A percentile compares a stretch with the other conserved stretches of the same genome.
phyloP scores from a whole-genome alignment of 2,888 invertebrate genomes.

The Ochropleura leucogaster region DNA sequence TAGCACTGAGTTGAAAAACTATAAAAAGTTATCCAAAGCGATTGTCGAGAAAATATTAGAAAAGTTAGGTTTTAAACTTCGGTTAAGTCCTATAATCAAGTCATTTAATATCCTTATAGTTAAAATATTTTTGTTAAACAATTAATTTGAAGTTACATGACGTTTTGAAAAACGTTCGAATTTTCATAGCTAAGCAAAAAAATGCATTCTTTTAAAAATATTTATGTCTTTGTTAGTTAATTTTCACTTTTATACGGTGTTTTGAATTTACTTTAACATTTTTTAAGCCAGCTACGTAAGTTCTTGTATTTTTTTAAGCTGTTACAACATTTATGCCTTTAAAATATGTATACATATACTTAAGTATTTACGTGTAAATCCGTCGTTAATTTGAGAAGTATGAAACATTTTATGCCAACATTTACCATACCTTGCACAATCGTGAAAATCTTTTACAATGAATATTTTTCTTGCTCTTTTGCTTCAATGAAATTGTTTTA shows the following conservation, averaged over 20 bases:
- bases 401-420: background rate
- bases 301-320: too few relatives aligned
- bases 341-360: background rate
- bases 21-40: slow-evolving; percentile 66
- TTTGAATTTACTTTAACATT: background rate
- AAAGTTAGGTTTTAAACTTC: slow-evolving; percentile 62
- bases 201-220: too few relatives aligned
- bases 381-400: too few relatives aligned
- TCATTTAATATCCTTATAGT: slow-evolving; percentile 30
- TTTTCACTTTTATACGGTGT: background rate
- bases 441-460: slow-evolving; percentile 9
- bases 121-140: background rate
- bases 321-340: background rate
- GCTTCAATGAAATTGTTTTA: slow-evolving; percentile 22
- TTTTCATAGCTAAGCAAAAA: background rate
- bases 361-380: too few relatives aligned
- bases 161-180: background rate
- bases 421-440: background rate
- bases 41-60: slow-evolving; percentile 66
- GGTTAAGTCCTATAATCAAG: slow-evolving; percentile 10
- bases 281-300: background rate
- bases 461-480: slow-evolving; percentile 23
- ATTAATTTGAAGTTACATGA: slow-evolving; percentile 3
- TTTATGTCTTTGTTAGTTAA: too few relatives aligned
- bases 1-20: slow-evolving; percentile 63